A percentile compares a stretch with the other conserved stretches of the same genome.
These are phyloP conservation scores for Agrotis ipsilon DNA, from an alignment of 2,888 invertebrate species.

Conservation along the genomic window DNA sequence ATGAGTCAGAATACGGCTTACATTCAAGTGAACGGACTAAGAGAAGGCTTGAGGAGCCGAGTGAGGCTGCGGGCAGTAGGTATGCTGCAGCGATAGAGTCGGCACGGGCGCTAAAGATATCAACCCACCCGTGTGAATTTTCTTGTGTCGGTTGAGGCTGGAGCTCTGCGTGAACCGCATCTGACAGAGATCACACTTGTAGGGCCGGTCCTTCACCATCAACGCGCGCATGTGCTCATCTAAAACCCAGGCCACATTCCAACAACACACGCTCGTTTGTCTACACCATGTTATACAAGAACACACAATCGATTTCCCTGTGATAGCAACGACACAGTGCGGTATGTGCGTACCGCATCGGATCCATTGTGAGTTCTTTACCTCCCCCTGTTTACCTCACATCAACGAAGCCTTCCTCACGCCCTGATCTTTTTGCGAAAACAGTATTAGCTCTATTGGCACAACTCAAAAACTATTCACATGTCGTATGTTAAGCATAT, in stretches of 20 bases:
- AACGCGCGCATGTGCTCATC: constrained; percentile 91
- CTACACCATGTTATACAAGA: constrained; percentile 68
- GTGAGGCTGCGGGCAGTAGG: constrained; percentile 60
- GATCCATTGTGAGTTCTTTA: constrained; percentile 81
- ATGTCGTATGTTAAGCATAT: constrained; percentile 77
- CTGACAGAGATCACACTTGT: constrained; percentile 93
- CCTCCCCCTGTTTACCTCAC: constrained; percentile 90
- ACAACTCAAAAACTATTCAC: constrained; percentile 91
- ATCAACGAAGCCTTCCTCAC: constrained; percentile 85
- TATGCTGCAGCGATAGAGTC: constrained; percentile 68
- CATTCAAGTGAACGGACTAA: constrained; percentile 63
- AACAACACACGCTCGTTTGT: constrained; percentile 76
- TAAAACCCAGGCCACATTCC: constrained; percentile 87
- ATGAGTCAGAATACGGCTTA: constrained; percentile 77
- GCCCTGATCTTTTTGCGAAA: constrained; percentile 84
- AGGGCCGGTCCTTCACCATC: constrained; percentile 91
- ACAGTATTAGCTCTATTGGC: constrained; percentile 74
- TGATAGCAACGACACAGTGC: constrained; percentile 29
- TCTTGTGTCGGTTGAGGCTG: constrained; percentile 93
- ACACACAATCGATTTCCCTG: constrained; percentile 77
- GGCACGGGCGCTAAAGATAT: constrained; percentile 76
- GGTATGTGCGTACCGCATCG: constrained; percentile 33
- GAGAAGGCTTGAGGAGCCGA: constrained; percentile 70
- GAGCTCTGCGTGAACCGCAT: constrained; percentile 94
- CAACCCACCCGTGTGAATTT: constrained; percentile 92